These are phyloP conservation scores for Anastrepha obliqua DNA, from an alignment of 1,140 invertebrate species.

Conservation along the genomic window DNA sequence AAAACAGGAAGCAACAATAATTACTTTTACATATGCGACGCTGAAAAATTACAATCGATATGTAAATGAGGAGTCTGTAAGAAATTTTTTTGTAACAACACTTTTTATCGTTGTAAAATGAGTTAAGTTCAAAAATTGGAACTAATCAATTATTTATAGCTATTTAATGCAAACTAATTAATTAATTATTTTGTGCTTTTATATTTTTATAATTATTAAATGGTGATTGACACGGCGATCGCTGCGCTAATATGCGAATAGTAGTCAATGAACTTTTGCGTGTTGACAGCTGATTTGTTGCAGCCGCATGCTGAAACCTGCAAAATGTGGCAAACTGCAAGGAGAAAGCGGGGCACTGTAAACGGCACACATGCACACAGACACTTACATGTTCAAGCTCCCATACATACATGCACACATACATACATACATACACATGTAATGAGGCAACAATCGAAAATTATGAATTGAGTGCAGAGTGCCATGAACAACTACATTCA, in stretches of 20 bases:
- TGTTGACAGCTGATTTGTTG: not conserved
- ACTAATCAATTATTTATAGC: not conserved
- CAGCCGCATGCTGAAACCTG: not conserved
- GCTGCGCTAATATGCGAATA: not conserved
- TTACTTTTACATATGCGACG: not conserved
- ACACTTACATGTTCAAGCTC: too few relatives aligned
- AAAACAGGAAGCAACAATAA: not conserved
- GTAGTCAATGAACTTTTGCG: constrained; percentile 34
- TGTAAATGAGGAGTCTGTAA: not conserved
- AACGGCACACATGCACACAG: too few relatives aligned
- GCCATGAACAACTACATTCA: not conserved
- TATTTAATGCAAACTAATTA: not conserved
- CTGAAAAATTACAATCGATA: not conserved
- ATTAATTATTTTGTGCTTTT: not conserved
- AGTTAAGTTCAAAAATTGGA: not conserved
- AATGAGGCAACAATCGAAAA: not conserved
- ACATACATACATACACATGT: not conserved
- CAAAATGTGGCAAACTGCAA: not conserved
- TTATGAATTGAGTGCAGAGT: not conserved
- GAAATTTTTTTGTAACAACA: not conserved
- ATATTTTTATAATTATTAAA: constrained; percentile 24
- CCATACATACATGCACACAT: not conserved
- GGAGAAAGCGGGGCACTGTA: too few relatives aligned
- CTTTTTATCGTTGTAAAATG: not conserved
- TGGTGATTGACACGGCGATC: not conserved